Evolutionary conservation across 2,888 invertebrate genomes (phyloP), one percentile per base, ranked within the genome.

Genomic region (Atethmia centrago): DNA sequence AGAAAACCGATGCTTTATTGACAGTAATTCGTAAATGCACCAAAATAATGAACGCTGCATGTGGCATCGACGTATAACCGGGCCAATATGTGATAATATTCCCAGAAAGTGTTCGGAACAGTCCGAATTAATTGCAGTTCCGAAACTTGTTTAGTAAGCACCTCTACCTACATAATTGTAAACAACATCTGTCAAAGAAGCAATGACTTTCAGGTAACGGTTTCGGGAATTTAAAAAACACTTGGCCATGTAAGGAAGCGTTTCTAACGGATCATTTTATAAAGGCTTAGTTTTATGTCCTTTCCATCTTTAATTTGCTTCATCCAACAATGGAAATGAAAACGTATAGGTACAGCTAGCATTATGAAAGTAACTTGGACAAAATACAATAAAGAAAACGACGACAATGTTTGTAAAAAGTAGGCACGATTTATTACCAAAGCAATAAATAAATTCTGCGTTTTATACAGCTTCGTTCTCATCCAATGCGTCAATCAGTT

Each of bases 1-100:
- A 93, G 94, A 92, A 94, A 93, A 90, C 90, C 90, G 89, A 91
- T 92, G 91, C 89, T 94, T 94, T 93, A 93, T 93, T 90, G 92
- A 89, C 91, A 92, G 89, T 92, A 94, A 94, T 93, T 93, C 90
- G 92, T 90, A 88, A 93, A 91, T 90, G 90, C 87, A 88, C 88
- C 88, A 87, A 90, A 92, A 91, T 93, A 91, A 93, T 90, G 89
- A 88, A 87, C 89, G 88, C 90, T 89, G 90, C 92, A 92, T 92
- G 93, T 90, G 91, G 90, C 83, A 89, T 88, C 86, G 83, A 84
- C 86, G 79, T 84, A 85, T 82, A 89, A 86, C 86, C 84, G 83
- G 70, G 84, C 80, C 80, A 71, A 75, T 85, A 83, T 85, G 86
- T 81, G 85, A 89, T 88, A 83, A 88, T 88, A 83, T 89, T 89